Evolutionary conservation across 2,797 vertebrate genomes (phyloP).

Genomic region (Neosilurus mollespiculum): DNA sequence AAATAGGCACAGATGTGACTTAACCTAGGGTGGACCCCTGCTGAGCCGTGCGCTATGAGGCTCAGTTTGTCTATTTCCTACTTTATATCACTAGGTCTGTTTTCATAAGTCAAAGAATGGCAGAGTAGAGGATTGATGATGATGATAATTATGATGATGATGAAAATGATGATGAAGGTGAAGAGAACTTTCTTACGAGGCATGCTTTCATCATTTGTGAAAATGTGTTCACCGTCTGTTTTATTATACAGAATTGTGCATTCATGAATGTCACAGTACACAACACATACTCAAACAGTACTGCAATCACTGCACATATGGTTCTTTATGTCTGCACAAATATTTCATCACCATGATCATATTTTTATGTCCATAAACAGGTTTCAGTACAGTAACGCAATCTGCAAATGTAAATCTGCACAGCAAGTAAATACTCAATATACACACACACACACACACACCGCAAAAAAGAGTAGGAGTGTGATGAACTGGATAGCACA

Average conservation of each 20-base stretch:
- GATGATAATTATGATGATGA: no score
- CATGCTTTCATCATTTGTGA: slow-evolving; percentile 1
- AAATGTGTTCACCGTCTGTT: not conserved
- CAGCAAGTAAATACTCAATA: not conserved
- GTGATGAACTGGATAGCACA: not conserved
- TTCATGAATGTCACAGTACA: slow-evolving; percentile 39
- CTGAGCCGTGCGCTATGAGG: slow-evolving; percentile 57
- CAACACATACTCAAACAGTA: not conserved
- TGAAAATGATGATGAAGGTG: no score
- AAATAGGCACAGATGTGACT: slow-evolving; percentile 29
- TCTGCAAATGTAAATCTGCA: not conserved
- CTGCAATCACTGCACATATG: not conserved
- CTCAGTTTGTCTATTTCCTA: slow-evolving; percentile 47
- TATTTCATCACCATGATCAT: not conserved
- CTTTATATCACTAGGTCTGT: slow-evolving; percentile 50
- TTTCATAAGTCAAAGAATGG: slow-evolving; percentile 65
- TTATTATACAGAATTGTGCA: slow-evolving; percentile 31
- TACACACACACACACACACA: not conserved
- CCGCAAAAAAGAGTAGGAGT: not conserved
- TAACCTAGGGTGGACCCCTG: slow-evolving; percentile 33
- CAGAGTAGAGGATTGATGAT: slow-evolving; percentile 66
- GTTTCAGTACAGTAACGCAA: not conserved
- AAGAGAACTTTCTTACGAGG: no score
- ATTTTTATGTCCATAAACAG: not conserved
- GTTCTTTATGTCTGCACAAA: not conserved